These are phyloP conservation scores for Columbina picui DNA, from an alignment of 2,113 vertebrate genomes.

Conservation along the genomic window DNA sequence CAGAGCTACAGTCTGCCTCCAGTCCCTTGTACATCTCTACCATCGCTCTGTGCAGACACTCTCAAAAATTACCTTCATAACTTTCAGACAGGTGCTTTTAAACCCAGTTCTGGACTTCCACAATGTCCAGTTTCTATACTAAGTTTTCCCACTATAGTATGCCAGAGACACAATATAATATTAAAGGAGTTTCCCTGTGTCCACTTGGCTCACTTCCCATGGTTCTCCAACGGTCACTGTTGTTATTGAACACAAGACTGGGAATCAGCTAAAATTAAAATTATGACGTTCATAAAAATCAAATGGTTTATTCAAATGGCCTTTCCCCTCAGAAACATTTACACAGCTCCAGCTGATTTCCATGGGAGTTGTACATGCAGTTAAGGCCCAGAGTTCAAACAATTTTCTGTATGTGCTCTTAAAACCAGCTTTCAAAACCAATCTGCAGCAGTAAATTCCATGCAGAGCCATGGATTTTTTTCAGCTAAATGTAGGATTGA, in stretches of 20 bases:
- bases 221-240: constrained; percentile 41
- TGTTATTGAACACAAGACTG: constrained; percentile 1
- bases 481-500: background rate
- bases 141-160: constrained; percentile 46
- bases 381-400: background rate
- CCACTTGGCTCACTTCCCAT: constrained; percentile 43
- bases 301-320: background rate
- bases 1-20: background rate
- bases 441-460: background rate
- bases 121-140: constrained; percentile 25
- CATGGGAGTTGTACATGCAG: background rate
- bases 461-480: background rate
- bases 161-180: constrained; percentile 52
- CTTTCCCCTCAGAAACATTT: background rate
- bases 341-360: background rate
- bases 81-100: constrained; percentile 42
- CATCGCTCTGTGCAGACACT: background rate
- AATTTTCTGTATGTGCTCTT: background rate
- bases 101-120: constrained; percentile 7
- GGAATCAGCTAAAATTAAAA: constrained; percentile 50
- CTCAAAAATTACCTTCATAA: background rate
- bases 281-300: constrained; percentile 21
- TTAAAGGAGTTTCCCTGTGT: constrained; percentile 63
- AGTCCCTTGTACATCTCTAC: background rate
- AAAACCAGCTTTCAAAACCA: background rate